phyloP scores from a whole-genome alignment of 2,888 invertebrate species.

The Cerastis leucographa region DNA sequence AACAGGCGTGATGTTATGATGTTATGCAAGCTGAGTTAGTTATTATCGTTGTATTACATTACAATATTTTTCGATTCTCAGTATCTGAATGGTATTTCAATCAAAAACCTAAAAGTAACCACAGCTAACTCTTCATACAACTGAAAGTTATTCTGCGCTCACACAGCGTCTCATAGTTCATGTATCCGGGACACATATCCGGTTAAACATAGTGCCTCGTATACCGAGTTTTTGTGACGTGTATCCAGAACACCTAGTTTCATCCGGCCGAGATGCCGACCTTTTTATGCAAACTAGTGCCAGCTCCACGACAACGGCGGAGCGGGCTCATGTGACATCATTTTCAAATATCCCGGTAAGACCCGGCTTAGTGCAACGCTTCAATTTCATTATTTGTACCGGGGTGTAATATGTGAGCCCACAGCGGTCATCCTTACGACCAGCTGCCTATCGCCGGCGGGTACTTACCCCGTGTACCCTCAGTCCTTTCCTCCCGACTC shows the following conservation, averaged over 20 bases:
- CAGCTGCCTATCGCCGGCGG: constrained; percentile 55
- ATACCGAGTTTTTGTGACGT: constrained; percentile 64
- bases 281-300: constrained; percentile 71
- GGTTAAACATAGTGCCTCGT: constrained; percentile 54
- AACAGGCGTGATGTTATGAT: too few species aligned
- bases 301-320: constrained; percentile 55
- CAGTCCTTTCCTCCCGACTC: constrained; percentile 66
- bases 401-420: constrained; percentile 52
- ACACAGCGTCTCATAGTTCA: constrained; percentile 61
- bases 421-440: constrained; percentile 66
- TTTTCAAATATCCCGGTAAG: constrained; percentile 43
- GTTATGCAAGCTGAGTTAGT: too few species aligned
- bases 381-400: constrained; percentile 59
- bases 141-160: constrained; percentile 47
- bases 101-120: constrained; percentile 21
- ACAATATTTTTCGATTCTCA: not conserved
- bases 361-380: constrained; percentile 41
- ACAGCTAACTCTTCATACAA: constrained; percentile 11
- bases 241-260: constrained; percentile 70
- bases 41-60: not conserved
- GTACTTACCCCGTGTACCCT: constrained; percentile 54
- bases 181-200: constrained; percentile 66
- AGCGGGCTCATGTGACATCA: constrained; percentile 56
- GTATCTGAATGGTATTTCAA: constrained; percentile 1
- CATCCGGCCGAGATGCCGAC: constrained; percentile 68